Conservation (phyloP, 2,113 vertebrate genomes). For the Chlorocebus sabaeus region DNA sequence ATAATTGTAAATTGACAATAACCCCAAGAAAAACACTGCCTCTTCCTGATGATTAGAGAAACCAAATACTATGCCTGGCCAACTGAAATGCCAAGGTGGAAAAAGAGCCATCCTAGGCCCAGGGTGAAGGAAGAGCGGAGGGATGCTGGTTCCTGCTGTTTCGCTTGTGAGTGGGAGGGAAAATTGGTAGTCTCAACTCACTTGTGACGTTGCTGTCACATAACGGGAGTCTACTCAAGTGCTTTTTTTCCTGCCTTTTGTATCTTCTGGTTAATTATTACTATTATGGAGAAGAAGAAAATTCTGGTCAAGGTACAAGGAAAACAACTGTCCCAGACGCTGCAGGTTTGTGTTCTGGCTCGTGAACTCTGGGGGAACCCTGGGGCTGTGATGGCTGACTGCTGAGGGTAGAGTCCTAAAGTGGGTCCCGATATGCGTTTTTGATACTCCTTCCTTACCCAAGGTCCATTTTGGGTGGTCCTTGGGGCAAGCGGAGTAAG, state of each 20-base stretch:
- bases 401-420: background rate
- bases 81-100: background rate
- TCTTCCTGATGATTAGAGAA: background rate
- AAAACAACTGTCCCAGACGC: background rate
- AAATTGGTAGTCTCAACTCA: background rate
- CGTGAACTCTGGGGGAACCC: background rate
- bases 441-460: background rate
- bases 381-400: background rate
- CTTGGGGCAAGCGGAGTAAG: background rate
- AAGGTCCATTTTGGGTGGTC: background rate
- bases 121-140: background rate
- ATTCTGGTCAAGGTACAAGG: background rate
- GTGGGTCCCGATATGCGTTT: background rate
- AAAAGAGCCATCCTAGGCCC: background rate
- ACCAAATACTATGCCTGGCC: background rate
- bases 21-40: background rate
- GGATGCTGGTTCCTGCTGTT: background rate
- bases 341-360: background rate
- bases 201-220: background rate
- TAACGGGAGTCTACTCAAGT: background rate
- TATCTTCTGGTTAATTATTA: background rate
- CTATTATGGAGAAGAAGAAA: background rate
- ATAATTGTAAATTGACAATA: background rate
- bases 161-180: background rate
- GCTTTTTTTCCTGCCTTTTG: background rate